Evolutionary conservation across 2,888 invertebrate genomes (phyloP).

Genomic region (Steinernema carpocapsae): DNA sequence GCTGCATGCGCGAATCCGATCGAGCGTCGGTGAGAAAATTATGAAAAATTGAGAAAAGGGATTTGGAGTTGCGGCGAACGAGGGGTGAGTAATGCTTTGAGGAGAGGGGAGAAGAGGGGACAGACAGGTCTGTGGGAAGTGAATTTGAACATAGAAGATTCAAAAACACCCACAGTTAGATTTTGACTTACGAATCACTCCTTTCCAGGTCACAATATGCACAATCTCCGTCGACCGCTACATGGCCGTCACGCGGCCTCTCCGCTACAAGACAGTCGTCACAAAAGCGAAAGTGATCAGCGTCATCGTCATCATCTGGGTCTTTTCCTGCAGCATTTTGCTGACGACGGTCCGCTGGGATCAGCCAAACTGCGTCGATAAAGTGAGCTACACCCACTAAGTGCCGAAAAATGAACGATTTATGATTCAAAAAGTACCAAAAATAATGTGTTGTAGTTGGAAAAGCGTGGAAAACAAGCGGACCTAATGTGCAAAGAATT

Average conservation of each 20-base stretch:
- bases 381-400: constrained; percentile 45
- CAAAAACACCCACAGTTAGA: no score
- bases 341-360: constrained; percentile 67
- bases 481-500: not conserved
- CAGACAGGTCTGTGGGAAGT: no score
- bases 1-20: constrained; percentile 6
- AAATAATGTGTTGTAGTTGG: not conserved
- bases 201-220: constrained; percentile 72
- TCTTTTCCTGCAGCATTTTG: constrained; percentile 63
- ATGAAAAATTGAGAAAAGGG: constrained; percentile 34
- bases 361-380: constrained; percentile 55
- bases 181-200: no score
- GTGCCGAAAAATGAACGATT: constrained; percentile 6
- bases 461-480: not conserved
- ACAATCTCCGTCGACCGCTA: constrained; percentile 71
- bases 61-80: constrained; percentile 1
- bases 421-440: not conserved
- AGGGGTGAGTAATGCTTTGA: not conserved
- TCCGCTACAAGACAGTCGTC: constrained; percentile 67
- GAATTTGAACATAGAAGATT: not conserved
- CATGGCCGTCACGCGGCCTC: constrained; percentile 68
- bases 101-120: not conserved
- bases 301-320: constrained; percentile 66
- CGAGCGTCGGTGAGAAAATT: constrained; percentile 21
- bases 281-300: constrained; percentile 63